These are phyloP conservation scores for Enteromius anoplus DNA, from an alignment of 2,797 vertebrate genomes.

Conservation along the genomic window DNA sequence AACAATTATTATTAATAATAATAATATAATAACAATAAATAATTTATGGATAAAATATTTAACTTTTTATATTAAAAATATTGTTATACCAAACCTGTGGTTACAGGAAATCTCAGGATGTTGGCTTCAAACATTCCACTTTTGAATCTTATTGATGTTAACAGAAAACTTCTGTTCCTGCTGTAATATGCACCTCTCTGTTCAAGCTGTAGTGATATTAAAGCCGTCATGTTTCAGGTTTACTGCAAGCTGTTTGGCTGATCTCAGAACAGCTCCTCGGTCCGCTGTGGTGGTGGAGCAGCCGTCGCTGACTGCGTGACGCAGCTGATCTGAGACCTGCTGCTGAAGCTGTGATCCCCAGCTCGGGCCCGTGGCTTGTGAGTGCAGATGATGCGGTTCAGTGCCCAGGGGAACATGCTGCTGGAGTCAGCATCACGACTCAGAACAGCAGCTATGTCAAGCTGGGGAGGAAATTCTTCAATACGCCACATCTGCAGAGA, in stretches of 20 bases:
- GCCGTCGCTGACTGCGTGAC: neutral
- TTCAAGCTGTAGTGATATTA: neutral
- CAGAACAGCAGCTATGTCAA: conserved; percentile 54
- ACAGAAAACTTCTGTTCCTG: neutral
- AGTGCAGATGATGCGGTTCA: conserved; percentile 42
- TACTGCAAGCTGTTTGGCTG: conserved; percentile 2
- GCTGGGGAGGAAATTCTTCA: conserved; percentile 50
- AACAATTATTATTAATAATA: neutral
- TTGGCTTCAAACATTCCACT: neutral
- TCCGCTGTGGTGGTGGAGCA: neutral
- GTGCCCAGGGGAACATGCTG: conserved; percentile 51
- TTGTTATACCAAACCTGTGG: neutral
- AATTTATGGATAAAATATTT: neutral
- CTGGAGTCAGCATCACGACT: conserved; percentile 60
- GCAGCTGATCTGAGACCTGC: conserved; percentile 43
- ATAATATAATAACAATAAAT: neutral
- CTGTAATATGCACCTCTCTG: neutral
- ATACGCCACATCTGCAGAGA: conserved; percentile 48
- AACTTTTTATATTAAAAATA: neutral
- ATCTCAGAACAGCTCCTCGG: conserved; percentile 12
- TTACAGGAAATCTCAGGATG: neutral
- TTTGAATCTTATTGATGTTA: neutral
- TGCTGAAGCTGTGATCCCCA: conserved; percentile 25
- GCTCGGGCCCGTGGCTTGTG: conserved; percentile 9
- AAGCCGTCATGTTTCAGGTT: neutral